phyloP scores from a whole-genome alignment of 2,113 vertebrate species.

The human (Homo sapiens) region GRCh38 chr20:33071001-33071500 shows the following conservation, averaged over 20 bases:
- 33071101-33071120: neutral
- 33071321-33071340: neutral
- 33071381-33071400: neutral
- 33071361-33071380: neutral
- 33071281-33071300: constrained; percentile 66
- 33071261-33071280: constrained; percentile 20
- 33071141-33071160: neutral
- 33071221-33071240: neutral
- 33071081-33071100: neutral
- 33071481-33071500: neutral
- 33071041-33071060: neutral
- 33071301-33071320: constrained; percentile 40
- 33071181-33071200: neutral
- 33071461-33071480: no score
- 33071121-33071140: neutral
- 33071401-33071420: neutral
- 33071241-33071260: constrained; percentile 67
- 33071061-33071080: neutral
- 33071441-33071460: rapidly evolving
- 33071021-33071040: neutral
- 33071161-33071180: neutral
- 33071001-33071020: neutral
- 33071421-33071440: neutral
- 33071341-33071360: neutral
- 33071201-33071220: neutral